These are phyloP conservation scores for Phoxinus dragarum DNA, from an alignment of 2,797 vertebrate species.

Conservation along the genomic window DNA sequence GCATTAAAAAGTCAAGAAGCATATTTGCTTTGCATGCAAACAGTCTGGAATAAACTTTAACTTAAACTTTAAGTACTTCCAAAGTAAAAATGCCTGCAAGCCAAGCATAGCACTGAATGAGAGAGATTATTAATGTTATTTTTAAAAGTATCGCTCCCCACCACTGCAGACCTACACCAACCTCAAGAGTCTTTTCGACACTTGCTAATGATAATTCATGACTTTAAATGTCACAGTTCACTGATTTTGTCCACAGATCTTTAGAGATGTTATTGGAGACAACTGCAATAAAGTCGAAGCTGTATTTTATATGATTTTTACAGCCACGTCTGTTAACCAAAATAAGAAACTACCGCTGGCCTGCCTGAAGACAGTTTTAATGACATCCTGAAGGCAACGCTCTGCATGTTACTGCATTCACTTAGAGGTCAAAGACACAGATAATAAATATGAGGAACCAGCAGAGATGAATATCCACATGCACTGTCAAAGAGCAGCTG, in stretches of 20 bases:
- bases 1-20: neutral
- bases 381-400: constrained; percentile 45
- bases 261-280: constrained; percentile 15
- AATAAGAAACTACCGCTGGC: constrained; percentile 34
- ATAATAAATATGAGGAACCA: constrained; percentile 54
- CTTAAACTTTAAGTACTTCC: neutral
- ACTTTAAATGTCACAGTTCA: constrained; percentile 13
- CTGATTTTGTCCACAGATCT: constrained; percentile 33
- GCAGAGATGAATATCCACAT: constrained; percentile 60
- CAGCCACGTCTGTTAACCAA: constrained; percentile 7
- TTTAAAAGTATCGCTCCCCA: neutral
- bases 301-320: constrained; percentile 25
- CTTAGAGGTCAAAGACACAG: constrained; percentile 51
- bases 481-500: constrained; percentile 61
- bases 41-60: neutral
- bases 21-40: neutral
- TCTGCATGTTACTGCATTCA: constrained; percentile 38
- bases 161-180: neutral
- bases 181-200: neutral
- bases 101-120: neutral
- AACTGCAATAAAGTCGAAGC: constrained; percentile 19
- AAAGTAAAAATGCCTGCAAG: neutral
- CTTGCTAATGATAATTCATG: constrained; percentile 18
- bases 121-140: neutral
- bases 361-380: constrained; percentile 30